Conservation (phyloP, 2,113 vertebrate species). For the Bungarus multicinctus region DNA sequence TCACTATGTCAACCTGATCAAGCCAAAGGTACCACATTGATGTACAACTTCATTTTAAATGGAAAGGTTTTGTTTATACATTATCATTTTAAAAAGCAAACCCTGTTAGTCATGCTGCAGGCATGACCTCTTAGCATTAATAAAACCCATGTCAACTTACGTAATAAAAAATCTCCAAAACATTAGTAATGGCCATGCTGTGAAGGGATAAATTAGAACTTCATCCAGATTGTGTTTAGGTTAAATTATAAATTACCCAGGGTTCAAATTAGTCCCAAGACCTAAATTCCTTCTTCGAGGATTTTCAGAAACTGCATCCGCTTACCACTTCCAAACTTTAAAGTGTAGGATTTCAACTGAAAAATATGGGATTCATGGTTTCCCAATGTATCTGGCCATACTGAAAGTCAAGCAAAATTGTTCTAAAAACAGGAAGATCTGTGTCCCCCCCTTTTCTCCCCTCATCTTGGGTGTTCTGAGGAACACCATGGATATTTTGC, state of each 20-base stretch:
- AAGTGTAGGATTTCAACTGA: background rate
- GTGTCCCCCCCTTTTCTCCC: background rate
- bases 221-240: background rate
- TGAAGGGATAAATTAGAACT: background rate
- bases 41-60: conserved; percentile 12
- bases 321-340: background rate
- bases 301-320: background rate
- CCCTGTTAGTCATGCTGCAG: conserved; percentile 2
- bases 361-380: background rate
- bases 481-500: background rate
- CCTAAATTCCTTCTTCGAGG: background rate
- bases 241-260: background rate
- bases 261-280: background rate
- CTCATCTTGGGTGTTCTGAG: background rate
- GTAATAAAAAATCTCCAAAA: background rate
- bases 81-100: conserved; percentile 8
- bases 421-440: background rate
- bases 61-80: background rate
- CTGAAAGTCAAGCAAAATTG: background rate
- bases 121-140: conserved; percentile 31
- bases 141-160: conserved; percentile 1
- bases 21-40: background rate
- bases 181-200: background rate
- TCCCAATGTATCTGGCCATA: background rate
- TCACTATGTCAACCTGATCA: background rate